Evolutionary conservation across 2,797 vertebrate genomes (phyloP), one percentile per base, ranked within the genome.

Genomic region (Erpetoichthys calabaricus): DNA sequence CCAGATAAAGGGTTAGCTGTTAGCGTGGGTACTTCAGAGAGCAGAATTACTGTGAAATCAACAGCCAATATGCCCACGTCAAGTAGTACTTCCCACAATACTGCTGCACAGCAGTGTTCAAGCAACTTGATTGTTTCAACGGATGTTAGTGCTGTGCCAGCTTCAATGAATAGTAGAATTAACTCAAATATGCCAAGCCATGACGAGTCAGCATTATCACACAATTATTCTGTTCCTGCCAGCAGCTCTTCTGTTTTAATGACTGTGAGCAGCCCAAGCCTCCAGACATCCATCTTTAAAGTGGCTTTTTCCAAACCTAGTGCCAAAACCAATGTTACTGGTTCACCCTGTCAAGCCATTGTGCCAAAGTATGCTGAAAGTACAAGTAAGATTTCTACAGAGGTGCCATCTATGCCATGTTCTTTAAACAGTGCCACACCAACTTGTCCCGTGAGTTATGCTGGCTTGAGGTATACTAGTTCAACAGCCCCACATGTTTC

Each of bases 161-260:
- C 43, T 41, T 4, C 3, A 49, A 54, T 42, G 43, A 45, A 56
- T 25, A 43, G n/a, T 3, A 53, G 44, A 43, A 8, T 43, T 25
- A 59, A 47, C 44, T 4, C 50, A 59, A 59, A 55, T 58, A 8
- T 25, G 47, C 44, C 8, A 44, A 51, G 50, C 51, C 42, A 5
- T 70, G 70, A 79, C 52, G 68, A 79, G 67, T 77, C 84, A 54
- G 64, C 78, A 66, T 80, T 82, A 69, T 70, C 77, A 60, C 82
- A 82, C 76, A 76, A 70, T 77, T 84, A 83, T 70, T 72, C 78
- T 67, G 78, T 74, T 73, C 72, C 80, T 74, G 64, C 83, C 72
- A 80, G 83, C 71, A 79, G 84, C 72, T 75, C 83, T 61, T 83
- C 83, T 63, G 80, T 84, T 75, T 78, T 86, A 64, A 84, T 84